Conservation (phyloP, 2,888 invertebrate species). For the Leptura quadrifasciata region DNA sequence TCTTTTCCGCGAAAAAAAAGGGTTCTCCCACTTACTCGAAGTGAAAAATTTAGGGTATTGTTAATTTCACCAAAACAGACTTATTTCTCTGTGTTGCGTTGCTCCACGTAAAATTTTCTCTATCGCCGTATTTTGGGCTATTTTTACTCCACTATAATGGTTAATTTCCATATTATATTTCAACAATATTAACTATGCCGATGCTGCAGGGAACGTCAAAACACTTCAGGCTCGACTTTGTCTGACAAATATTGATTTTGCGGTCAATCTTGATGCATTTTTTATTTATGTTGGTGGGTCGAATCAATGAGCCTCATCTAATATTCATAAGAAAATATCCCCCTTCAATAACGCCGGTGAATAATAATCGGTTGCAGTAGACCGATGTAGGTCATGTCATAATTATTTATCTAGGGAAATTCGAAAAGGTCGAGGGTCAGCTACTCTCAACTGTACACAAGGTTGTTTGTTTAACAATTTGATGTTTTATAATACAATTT, state of each 20-base stretch:
- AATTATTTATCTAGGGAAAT: neutral
- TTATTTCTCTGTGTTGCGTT: no score
- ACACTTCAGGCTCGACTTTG: neutral
- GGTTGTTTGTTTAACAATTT: neutral
- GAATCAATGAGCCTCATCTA: neutral
- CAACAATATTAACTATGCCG: no score
- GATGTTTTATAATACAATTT: neutral
- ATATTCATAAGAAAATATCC: neutral
- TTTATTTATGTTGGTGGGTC: neutral
- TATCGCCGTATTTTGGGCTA: no score
- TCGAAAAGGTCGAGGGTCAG: neutral
- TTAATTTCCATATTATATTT: no score
- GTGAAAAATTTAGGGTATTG: no score
- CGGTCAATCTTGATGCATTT: neutral
- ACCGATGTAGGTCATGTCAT: neutral
- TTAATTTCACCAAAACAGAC: no score
- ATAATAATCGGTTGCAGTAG: neutral
- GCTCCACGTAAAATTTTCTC: no score
- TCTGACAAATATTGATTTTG: neutral
- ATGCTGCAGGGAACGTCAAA: no score
- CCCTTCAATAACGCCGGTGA: neutral
- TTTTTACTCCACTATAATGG: no score
- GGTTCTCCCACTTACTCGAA: no score
- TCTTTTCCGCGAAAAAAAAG: no score
- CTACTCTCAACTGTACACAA: no score